Conservation (phyloP, 2,797 vertebrate genomes). For the Esox masquinongy region DNA sequence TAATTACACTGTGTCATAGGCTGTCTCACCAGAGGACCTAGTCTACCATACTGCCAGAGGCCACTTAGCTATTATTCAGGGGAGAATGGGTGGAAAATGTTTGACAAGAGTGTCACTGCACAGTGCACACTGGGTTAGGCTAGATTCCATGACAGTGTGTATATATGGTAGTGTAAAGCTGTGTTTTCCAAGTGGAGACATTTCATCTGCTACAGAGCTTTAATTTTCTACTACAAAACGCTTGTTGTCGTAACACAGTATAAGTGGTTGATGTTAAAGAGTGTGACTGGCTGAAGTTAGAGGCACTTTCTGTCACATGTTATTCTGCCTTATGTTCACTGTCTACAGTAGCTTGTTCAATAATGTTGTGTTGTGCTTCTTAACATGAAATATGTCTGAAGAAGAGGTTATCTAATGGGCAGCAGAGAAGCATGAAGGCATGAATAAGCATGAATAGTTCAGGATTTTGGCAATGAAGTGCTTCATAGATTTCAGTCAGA, state of each 20-base stretch:
- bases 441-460: too few relatives aligned
- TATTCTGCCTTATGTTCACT: constrained; percentile 5
- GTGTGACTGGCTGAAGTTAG: neutral
- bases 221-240: neutral
- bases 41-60: constrained; percentile 1
- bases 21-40: neutral
- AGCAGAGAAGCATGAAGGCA: constrained; percentile 12
- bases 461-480: neutral
- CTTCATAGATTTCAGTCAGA: too few relatives aligned
- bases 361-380: constrained; percentile 16
- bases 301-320: neutral
- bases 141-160: constrained; percentile 25
- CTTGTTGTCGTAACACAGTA: neutral
- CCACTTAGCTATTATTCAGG: constrained; percentile 7
- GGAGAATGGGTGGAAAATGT: constrained; percentile 10
- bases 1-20: constrained; percentile 9
- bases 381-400: constrained; percentile 33
- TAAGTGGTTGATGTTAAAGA: neutral
- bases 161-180: constrained; percentile 23
- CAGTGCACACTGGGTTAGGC: constrained; percentile 14
- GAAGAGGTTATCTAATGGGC: constrained; percentile 33
- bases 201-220: constrained; percentile 44
- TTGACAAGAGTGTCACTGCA: constrained; percentile 22
- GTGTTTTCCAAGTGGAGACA: constrained; percentile 33
- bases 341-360: constrained; percentile 16